Percentiles rank a stretch among this genome's conserved stretches.
Evolutionary conservation across 2,113 vertebrate genomes (phyloP).

Genomic region (Oenanthe melanoleuca): DNA sequence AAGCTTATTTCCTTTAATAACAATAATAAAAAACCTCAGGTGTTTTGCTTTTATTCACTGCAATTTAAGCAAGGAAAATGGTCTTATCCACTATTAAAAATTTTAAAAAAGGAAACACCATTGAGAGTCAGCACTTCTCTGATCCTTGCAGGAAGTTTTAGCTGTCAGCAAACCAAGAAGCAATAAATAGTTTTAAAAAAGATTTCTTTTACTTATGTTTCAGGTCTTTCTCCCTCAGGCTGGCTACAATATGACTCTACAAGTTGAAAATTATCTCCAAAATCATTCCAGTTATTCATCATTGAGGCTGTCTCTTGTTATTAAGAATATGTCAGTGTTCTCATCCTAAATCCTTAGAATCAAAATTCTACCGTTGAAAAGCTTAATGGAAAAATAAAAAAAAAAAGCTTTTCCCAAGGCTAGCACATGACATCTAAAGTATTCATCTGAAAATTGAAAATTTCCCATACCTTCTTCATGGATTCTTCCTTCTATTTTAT

Average conservation of each 20-base stretch:
- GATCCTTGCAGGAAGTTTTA: neutral
- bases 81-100: neutral
- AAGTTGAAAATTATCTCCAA: slow-evolving; percentile 9
- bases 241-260: neutral
- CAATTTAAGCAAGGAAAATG: neutral
- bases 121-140: neutral
- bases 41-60: neutral
- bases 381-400: neutral
- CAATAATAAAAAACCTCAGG: neutral
- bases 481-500: neutral
- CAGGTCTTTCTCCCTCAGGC: neutral
- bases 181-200: neutral
- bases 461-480: neutral
- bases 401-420: neutral
- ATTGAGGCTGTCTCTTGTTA: neutral
- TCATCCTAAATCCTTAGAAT: neutral
- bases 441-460: neutral
- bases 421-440: neutral
- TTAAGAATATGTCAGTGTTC: neutral
- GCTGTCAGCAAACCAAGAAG: neutral
- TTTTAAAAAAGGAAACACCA: neutral
- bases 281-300: neutral
- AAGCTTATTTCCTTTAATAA: neutral
- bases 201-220: neutral
- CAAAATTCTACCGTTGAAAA: neutral